A percentile compares a stretch with the other conserved stretches of the same genome.
These are phyloP conservation scores for Amblyopsis rosae DNA, from an alignment of 2,113 vertebrate species.

Conservation along the genomic window DNA sequence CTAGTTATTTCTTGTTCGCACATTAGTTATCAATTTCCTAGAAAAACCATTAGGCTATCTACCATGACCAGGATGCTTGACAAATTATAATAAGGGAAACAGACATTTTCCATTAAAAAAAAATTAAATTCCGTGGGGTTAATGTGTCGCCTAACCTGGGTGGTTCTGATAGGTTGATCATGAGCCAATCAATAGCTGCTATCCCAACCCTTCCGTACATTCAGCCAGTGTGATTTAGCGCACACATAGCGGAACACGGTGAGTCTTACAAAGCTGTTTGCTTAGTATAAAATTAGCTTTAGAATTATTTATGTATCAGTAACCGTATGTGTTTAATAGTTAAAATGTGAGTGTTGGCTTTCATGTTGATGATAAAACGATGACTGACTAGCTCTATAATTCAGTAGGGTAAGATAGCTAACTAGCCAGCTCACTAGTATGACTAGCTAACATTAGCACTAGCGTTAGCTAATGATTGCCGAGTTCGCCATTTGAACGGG, in stretches of 20 bases:
- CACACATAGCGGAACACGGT: conserved; percentile 61
- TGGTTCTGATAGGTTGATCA: conserved; percentile 50
- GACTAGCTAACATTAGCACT: conserved; percentile 45
- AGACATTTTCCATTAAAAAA: background rate
- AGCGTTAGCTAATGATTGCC: conserved; percentile 40
- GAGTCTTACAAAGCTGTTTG: conserved; percentile 28
- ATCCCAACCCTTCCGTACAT: conserved; percentile 39
- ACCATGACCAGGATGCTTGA: too few relatives aligned
- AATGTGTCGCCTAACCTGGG: conserved; percentile 8
- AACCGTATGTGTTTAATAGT: background rate
- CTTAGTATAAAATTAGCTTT: background rate
- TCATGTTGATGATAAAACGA: background rate
- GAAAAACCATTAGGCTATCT: too few relatives aligned
- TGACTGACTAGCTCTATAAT: background rate
- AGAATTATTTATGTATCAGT: background rate
- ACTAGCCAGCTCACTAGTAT: conserved; percentile 15
- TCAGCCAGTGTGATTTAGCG: conserved; percentile 43
- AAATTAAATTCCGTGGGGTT: background rate
- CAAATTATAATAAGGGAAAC: too few relatives aligned
- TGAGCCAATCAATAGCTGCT: conserved; percentile 51
- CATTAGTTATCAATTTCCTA: too few relatives aligned
- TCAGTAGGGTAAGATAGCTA: conserved; percentile 18
- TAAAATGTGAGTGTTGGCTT: background rate
- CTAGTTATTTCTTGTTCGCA: too few relatives aligned
- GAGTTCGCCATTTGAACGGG: conserved; percentile 24